Evolutionary conservation across 92 coral and sea anemone genomes (phyloP).

Genomic region (Bergia sp.): DNA sequence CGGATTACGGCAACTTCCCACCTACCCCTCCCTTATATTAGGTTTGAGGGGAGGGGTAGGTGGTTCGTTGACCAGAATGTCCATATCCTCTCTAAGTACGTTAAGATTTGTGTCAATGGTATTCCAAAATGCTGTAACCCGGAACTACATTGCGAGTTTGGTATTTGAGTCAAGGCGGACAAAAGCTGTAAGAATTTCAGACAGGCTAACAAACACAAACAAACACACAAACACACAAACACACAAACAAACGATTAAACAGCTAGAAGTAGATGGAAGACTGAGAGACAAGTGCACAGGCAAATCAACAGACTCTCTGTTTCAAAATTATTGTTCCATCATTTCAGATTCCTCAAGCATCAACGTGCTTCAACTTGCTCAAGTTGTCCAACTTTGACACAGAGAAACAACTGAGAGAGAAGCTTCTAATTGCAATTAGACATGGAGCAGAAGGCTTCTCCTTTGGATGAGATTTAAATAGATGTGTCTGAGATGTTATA

Average conservation of each 20-base stretch:
- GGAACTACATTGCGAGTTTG: neutral
- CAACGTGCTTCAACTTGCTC: constrained; percentile 92
- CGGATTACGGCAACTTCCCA: no score
- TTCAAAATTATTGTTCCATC: neutral
- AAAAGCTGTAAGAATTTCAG: neutral
- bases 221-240: neutral
- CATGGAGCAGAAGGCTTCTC: constrained; percentile 97
- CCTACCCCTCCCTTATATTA: no score
- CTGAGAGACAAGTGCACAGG: neutral
- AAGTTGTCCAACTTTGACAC: constrained; percentile 82
- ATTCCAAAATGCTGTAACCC: neutral
- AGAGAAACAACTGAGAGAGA: constrained; percentile 82
- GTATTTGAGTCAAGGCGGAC: neutral
- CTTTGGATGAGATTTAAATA: constrained; percentile 42
- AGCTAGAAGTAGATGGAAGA: neutral
- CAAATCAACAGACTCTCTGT: neutral
- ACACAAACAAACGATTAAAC: neutral
- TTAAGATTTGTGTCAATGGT: no score
- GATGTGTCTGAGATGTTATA: neutral
- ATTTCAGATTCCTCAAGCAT: constrained; percentile 86
- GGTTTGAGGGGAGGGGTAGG: no score
- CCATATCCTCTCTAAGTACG: no score
- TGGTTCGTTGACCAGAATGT: no score
- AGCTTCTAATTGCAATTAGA: constrained; percentile 89
- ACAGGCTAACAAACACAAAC: no score